Percentiles rank a stretch among this genome's conserved stretches.
Evolutionary conservation across 2,113 vertebrate genomes (phyloP).

Genomic region (Opisthocomus hoazin): DNA sequence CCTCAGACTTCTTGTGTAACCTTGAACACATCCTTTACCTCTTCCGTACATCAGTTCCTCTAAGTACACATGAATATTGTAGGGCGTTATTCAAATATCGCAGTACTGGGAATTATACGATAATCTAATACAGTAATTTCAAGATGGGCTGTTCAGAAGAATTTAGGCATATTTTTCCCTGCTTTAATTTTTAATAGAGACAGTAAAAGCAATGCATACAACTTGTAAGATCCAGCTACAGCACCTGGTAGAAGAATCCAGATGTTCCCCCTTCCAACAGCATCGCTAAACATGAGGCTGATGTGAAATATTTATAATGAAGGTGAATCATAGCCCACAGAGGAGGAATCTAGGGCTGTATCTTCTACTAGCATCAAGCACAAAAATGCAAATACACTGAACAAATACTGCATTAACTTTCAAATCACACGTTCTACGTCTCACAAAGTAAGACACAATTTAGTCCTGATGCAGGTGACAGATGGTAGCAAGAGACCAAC

Average conservation of each 20-base stretch:
- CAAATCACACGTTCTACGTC: conserved; percentile 41
- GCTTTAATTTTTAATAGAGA: conserved; percentile 51
- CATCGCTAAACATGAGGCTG: conserved; percentile 56
- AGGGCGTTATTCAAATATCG: conserved; percentile 20
- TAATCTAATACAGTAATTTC: conserved; percentile 46
- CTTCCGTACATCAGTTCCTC: conserved; percentile 6
- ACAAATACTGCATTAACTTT: conserved; percentile 59
- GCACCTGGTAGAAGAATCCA: conserved; percentile 57
- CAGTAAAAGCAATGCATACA: conserved; percentile 34
- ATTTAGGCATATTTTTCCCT: conserved; percentile 23
- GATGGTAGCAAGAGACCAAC: conserved; percentile 24
- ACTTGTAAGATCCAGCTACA: conserved; percentile 42
- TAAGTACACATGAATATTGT: conserved; percentile 46
- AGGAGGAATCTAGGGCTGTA: conserved; percentile 50
- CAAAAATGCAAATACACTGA: conserved; percentile 61
- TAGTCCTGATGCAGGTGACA: conserved; percentile 22
- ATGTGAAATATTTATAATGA: conserved; percentile 67
- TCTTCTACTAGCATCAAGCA: conserved; percentile 38
- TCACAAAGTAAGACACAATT: conserved; percentile 16
- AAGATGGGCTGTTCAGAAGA: conserved; percentile 36
- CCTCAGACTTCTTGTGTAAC: conserved; percentile 26
- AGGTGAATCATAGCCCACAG: conserved; percentile 62
- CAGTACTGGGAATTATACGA: conserved; percentile 45
- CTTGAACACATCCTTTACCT: conserved; percentile 38
- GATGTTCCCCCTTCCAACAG: conserved; percentile 41